Base-by-base conservation (phyloP, 1,140 invertebrate species). In the Penaeus chinensis region DNA sequence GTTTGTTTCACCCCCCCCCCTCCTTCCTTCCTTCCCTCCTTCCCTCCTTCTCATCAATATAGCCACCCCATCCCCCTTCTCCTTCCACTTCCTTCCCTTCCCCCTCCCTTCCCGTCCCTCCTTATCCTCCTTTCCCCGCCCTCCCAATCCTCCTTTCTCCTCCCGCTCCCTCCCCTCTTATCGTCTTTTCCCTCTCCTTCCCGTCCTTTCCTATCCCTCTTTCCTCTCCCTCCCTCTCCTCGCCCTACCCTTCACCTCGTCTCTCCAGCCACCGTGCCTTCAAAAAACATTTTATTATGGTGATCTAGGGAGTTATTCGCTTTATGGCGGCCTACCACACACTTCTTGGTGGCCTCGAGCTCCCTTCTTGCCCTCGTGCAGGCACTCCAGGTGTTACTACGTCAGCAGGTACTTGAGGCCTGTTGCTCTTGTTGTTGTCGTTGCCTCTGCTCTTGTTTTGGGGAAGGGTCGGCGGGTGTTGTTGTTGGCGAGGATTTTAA, bases 251-350 rank as follows among this genome's bases (percentile, higher is more conserved):
- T 60, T 82, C 79, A 82, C 20, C 65, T 60, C 62, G n/a, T 65
- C 79, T 63, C 19, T 63, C 27, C 79, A 62, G 32, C 79, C 79
- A 65, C 63, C 32, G 65, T 32, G 65, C 79, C 62, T 62, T 62
- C 62, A 65, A 82, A 82, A 47, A 82, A 82, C n/a, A 27, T 81
- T 81, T 82, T 63, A 82, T 82, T 82, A 62, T 65, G 61, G 79
- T 19, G 61, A 82, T 65, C 79, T 10, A 27, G 61, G 79, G 79
- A 65, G 79, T 82, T 82, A 82, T 66, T 65, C 79, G 32, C 79
- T 82, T 82, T 82, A 82, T 82, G 32, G 79, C 18, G 27, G 62
- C 77, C 37, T 47, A 47, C 47, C 47, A 47, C 47, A 47, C 47
- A 47, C 47, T 47, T 47, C 47, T 47, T 47, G 0, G 47, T 47